Evolutionary conservation across 2,888 invertebrate species (phyloP).

Genomic region (Pandemis corylana): DNA sequence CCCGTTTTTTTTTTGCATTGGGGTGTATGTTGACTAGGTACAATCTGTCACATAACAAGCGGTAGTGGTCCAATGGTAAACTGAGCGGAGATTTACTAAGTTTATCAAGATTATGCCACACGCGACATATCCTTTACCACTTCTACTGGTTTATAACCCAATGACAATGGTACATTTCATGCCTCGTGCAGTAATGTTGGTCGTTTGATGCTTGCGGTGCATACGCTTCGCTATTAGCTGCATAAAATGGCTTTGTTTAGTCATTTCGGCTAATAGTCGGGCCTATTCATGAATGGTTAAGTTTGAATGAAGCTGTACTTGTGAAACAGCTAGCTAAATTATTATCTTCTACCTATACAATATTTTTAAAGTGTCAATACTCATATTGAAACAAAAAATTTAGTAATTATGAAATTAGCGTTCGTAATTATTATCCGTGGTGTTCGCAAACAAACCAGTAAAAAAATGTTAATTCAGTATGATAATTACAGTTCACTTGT

Average conservation of each 20-base stretch:
- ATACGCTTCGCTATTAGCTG: constrained; percentile 9
- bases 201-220: neutral
- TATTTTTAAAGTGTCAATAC: no score
- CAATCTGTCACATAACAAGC: no score
- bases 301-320: neutral
- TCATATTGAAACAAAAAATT: no score
- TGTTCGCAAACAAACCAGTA: neutral
- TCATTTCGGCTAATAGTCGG: constrained; percentile 27
- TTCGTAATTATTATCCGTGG: no score
- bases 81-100: no score
- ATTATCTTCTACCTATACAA: neutral
- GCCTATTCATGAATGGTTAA: neutral
- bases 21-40: no score
- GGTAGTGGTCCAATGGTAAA: no score
- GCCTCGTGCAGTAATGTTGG: neutral
- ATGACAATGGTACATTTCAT: neutral
- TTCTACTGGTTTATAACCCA: neutral
- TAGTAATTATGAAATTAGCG: no score
- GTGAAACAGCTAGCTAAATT: neutral
- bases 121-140: no score
- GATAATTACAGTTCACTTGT: neutral
- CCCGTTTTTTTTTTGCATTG: no score
- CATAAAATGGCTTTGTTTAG: constrained; percentile 19
- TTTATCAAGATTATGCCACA: no score
- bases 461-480: neutral